Base-by-base conservation (phyloP, 2,113 vertebrate genomes). In the Bothrops jararaca region DNA sequence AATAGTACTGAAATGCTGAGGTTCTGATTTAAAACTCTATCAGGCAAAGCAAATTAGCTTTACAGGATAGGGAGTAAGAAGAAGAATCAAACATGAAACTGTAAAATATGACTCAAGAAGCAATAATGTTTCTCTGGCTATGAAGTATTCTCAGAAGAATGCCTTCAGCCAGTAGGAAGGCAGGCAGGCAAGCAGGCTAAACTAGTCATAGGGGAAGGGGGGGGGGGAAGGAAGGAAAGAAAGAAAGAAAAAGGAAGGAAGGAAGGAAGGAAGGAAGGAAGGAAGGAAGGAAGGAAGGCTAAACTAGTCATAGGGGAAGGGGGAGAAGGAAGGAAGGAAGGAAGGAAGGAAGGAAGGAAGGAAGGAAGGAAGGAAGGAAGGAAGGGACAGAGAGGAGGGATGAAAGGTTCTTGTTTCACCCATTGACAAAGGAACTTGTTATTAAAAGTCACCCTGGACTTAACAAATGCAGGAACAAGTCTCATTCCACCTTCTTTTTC, bases 31-130 rank as follows among this genome's bases (percentile, higher is more conserved):
- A 52, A 86, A 86, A 48, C 24, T 12, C 42, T 52, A 86, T 94
- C 95, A 92, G 94, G 80, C 95, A 92, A 94, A 97, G 48, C 29
- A 86, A 90, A 24, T 45, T 95, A 88, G 91, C 89, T 45, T 26
- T 94, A 69, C 92, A 93, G 56, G 15, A 64, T 5, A 4, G 85
- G 7, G 86, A 93, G 93, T 86, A 91, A 52, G 56, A 97, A 91
- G 60, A 94, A 13, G 85, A 23, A 0, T 95, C 94, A 52, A 94
- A 97, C 96, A 97, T 95, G 89, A 93, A 92, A 91, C 85, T 95
- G 91, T 15, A 88, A 94, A 92, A 91, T n/a, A 88, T 95, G 95
- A 95, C 95, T 95, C 95, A 53, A 92, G 10, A 87, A 10, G 69
- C 86, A 93, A 95, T 0, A 87, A 91, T 88, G 0, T 87, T 95